Conservation (phyloP, 2,888 invertebrate species). For the Tipula helvola region DNA sequence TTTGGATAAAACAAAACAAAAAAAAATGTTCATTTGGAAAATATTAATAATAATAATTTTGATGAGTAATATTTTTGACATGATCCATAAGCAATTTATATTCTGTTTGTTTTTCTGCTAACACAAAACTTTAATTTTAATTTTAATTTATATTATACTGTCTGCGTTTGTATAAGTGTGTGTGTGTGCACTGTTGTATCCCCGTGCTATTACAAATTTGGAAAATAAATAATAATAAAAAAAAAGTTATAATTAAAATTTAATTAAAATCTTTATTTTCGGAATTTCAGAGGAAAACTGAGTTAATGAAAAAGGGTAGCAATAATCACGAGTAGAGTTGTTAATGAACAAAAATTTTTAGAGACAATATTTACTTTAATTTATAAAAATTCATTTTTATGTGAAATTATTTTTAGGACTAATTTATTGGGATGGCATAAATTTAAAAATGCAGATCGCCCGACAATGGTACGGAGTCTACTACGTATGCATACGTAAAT, state of each 20-base stretch:
- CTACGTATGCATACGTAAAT: too few species aligned
- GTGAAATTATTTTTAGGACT: background rate
- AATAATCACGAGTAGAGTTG: background rate
- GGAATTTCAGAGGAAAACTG: background rate
- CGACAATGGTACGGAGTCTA: too few species aligned
- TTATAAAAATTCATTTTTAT: background rate
- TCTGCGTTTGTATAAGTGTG: background rate
- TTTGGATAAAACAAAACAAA: background rate
- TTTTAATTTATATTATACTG: background rate
- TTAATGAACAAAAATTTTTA: background rate
- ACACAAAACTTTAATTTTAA: background rate
- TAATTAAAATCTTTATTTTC: background rate
- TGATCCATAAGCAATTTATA: background rate
- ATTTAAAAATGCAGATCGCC: too few species aligned
- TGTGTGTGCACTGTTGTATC: background rate
- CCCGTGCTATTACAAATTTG: background rate
- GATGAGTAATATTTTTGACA: background rate
- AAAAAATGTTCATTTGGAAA: background rate
- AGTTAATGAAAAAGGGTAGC: background rate
- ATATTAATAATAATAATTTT: background rate
- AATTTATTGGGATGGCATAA: too few species aligned
- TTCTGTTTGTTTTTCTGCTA: background rate
- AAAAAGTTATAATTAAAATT: background rate
- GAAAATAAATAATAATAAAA: background rate
- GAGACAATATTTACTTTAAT: background rate